phyloP scores from a whole-genome alignment of 2,797 vertebrate species.

The Simalia tracyae region DNA sequence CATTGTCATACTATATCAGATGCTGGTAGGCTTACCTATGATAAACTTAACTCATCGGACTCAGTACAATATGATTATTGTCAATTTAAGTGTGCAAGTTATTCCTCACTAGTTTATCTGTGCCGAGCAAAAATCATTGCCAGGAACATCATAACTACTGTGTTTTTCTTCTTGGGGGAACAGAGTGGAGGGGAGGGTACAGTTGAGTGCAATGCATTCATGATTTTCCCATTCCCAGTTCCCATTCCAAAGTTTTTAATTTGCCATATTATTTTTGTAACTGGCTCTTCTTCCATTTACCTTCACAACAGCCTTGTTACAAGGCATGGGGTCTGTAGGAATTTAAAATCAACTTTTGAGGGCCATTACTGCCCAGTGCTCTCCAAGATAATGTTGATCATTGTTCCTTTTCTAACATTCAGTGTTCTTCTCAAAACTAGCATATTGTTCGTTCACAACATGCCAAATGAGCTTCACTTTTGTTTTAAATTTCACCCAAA shows the following conservation, averaged over 20 bases:
- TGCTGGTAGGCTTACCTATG: background rate
- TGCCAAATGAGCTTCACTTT: too few relatives aligned
- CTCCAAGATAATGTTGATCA: too few relatives aligned
- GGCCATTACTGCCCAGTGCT: too few relatives aligned
- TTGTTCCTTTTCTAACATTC: too few relatives aligned
- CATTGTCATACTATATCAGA: rapidly evolving
- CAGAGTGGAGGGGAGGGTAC: background rate
- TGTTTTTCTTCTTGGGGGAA: background rate
- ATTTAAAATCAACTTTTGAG: too few relatives aligned
- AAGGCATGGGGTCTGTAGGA: too few relatives aligned
- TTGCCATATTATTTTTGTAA: background rate
- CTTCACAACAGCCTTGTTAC: background rate
- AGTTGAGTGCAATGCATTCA: background rate
- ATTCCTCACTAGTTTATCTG: background rate
- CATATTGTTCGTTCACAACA: too few relatives aligned
- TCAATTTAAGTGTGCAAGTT: background rate
- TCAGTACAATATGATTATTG: background rate
- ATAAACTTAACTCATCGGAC: background rate
- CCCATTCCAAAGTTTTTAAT: background rate
- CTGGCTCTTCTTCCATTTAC: background rate
- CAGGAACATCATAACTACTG: too few relatives aligned
- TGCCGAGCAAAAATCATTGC: background rate
- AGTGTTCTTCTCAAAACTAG: too few relatives aligned
- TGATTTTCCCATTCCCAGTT: background rate
- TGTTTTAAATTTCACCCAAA: too few relatives aligned